Base-by-base conservation (phyloP, 2,113 vertebrate genomes). In the Macrotus californicus region DNA sequence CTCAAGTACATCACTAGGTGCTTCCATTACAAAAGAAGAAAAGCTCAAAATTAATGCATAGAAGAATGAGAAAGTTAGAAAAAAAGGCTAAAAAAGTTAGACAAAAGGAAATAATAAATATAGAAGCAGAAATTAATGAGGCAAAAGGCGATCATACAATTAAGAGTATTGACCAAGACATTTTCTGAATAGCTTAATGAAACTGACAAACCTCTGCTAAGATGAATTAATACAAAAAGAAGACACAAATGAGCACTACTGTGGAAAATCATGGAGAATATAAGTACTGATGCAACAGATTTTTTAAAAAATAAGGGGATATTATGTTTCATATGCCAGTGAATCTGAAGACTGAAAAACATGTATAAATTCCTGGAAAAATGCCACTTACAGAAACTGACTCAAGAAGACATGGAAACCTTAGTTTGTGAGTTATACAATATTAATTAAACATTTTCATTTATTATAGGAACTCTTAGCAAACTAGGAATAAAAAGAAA, bases 81-180 rank as follows among this genome's bases (percentile, higher is more conserved):
- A 94, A 66, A 4, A 39, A 87, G 31, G 50, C 46, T 34, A n/a
- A 64, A 87, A 91, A 94, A 41, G 36, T 41, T 64, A 81, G 29
- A 77, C n/a, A 14, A 80, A 72, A 73, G 70, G 22, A 93, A 93
- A 70, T 46, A 75, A 89, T 79, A 80, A 81, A 91, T 34, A 83
- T 11, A 84, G 77, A 91, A 89, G 54, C n/a, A 95, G 41, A 92
- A 96, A 89, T 88, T 52, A 92, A 91, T 85, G 18, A 88, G 21
- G 67, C 64, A 77, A 91, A 90, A 94, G 70, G 48, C 29, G 84
- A 59, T n/a, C n/a, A 87, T 70, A 91, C 31, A 73, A 61, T 50
- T 46, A 16, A 76, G 41, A 88, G 24, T n/a, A 56, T n/a, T 80
- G 88, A 46, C 19, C 31, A 85, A 87, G 46, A n/a, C 34, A 70